Base-by-base conservation (phyloP, 2,113 vertebrate species). In the Colius striatus region DNA sequence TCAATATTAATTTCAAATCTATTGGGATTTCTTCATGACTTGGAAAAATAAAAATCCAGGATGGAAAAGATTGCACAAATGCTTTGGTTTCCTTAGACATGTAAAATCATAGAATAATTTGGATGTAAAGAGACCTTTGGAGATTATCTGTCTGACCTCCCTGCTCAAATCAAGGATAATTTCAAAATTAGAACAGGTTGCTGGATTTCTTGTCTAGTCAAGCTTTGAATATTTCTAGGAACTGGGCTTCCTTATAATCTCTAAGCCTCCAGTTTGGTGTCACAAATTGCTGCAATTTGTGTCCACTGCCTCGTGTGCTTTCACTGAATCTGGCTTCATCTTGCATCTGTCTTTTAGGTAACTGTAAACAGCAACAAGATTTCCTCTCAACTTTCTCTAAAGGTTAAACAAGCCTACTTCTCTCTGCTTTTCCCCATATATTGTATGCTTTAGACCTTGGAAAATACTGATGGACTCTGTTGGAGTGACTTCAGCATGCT, bases 131-230 rank as follows among this genome's bases (percentile, higher is more conserved):
- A 26, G 6, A 17, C 10, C 5, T 77, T n/a, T 21, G 6, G 11
- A 23, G 7, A 2, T 36, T 16, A n/a, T 43, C 19, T 36, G 2
- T 36, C 15, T 50, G 57, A 43, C 1, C 3, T 58, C 20, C 0
- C 0, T 77, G 13, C n/a, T 45, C 19, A 73, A 73, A 22, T 5
- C 18, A 80, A 53, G 26, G 9, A 11, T 43, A 63, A 18, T 2
- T 17, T 68, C 22, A 76, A 84, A 57, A 47, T 57, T 32, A 34
- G 47, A 22, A 18, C 7, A 38, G 18, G 15, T 45, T 86, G 5
- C 9, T 72, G 50, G 1, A 12, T 32, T 3, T 34, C 41, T 53
- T 89, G 53, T n/a, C 19, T n/a, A 43, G 22, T 16, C 19, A 32
- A 73, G 29, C 22, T 67, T 26, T 66, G 47, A 81, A 34, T n/a